Conservation (phyloP, 2,113 vertebrate species). For the Amphiprion ocellaris region DNA sequence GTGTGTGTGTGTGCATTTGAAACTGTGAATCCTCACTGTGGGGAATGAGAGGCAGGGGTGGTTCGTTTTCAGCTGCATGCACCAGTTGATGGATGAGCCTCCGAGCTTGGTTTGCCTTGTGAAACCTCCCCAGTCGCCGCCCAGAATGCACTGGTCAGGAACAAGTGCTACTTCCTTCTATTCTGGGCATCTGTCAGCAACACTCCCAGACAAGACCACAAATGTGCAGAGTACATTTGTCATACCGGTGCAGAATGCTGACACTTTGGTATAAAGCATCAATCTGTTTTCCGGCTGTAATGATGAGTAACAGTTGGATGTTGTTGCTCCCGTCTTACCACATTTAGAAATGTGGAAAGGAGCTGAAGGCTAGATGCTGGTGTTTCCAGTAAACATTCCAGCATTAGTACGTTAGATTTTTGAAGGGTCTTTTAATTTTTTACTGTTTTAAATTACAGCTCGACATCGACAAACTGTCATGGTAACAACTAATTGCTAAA, state of each 20-base stretch:
- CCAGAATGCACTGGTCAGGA: constrained; percentile 67
- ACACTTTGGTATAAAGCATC: constrained; percentile 19
- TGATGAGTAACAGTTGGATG: neutral
- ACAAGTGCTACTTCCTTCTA: constrained; percentile 46
- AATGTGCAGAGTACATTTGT: constrained; percentile 65
- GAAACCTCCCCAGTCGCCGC: constrained; percentile 44
- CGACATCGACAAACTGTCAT: neutral
- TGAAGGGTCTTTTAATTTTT: neutral
- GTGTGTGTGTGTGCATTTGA: neutral
- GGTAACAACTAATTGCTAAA: neutral
- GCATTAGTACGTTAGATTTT: neutral
- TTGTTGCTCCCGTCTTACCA: neutral
- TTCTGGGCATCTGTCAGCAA: constrained; percentile 61
- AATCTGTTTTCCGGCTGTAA: constrained; percentile 9
- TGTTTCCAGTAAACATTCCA: neutral
- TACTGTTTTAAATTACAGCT: neutral
- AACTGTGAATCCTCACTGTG: neutral
- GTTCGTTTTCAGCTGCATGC: constrained; percentile 31
- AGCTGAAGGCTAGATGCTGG: neutral
- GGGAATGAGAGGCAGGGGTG: neutral
- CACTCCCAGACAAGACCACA: too few relatives aligned
- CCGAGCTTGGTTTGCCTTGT: constrained; percentile 40
- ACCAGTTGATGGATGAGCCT: constrained; percentile 75
- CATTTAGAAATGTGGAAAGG: neutral
- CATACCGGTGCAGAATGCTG: constrained; percentile 53